Percentiles rank a stretch among this genome's conserved stretches.
These are phyloP conservation scores for Cisticola juncidis DNA, from an alignment of 2,113 vertebrate genomes.

Conservation along the genomic window DNA sequence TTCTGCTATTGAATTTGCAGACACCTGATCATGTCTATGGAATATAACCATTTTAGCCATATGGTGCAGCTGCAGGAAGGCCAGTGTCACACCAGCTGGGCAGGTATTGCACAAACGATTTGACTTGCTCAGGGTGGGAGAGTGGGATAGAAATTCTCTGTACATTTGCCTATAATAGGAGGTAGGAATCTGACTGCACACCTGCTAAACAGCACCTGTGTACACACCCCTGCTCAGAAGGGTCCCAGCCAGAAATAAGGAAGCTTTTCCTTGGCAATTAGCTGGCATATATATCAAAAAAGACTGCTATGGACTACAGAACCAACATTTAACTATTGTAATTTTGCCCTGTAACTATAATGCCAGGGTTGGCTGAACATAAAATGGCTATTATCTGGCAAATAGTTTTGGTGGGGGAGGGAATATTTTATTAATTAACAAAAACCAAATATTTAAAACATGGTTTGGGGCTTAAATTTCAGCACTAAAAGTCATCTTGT, in stretches of 20 bases:
- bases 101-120: not conserved
- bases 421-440: not conserved
- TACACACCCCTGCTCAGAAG: not conserved
- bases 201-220: not conserved
- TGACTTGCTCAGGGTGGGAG: not conserved
- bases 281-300: not conserved
- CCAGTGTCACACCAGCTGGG: accelerated
- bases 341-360: not conserved
- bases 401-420: not conserved
- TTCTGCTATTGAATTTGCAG: not conserved
- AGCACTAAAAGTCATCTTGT: not conserved
- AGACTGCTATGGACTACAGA: not conserved
- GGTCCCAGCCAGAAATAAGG: not conserved
- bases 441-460: not conserved
- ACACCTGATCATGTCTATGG: accelerated
- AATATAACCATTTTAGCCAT: not conserved
- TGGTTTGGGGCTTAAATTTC: not conserved
- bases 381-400: not conserved
- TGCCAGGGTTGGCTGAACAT: not conserved
- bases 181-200: not conserved
- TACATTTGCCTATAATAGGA: not conserved
- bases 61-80: not conserved
- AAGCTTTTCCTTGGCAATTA: not conserved
- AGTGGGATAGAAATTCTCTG: not conserved
- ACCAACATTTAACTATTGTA: not conserved